phyloP scores from a whole-genome alignment of 2,113 vertebrate species.

The Motacilla tschutschensis region DNA sequence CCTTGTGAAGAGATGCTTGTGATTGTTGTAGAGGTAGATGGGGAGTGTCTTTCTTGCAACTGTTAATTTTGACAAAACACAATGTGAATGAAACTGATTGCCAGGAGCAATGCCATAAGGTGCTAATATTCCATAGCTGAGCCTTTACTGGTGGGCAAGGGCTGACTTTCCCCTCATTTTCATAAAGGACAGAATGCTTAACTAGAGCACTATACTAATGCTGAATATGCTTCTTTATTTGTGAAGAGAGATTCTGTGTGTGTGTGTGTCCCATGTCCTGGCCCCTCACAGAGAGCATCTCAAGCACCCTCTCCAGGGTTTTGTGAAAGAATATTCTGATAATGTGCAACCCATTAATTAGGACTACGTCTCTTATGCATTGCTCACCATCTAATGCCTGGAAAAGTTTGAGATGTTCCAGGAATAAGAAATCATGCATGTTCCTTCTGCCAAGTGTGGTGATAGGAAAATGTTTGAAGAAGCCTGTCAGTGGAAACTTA shows the following conservation, averaged over 20 bases:
- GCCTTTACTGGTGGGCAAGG: neutral
- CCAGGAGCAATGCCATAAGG: neutral
- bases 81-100: neutral
- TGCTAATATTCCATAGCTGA: neutral
- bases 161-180: neutral
- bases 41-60: neutral
- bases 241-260: neutral
- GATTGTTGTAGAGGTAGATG: neutral
- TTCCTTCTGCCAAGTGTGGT: neutral
- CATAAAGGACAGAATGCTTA: neutral
- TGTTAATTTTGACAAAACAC: neutral
- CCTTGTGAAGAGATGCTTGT: neutral
- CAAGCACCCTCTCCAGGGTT: neutral
- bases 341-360: neutral
- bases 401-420: neutral
- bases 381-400: neutral
- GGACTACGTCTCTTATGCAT: neutral
- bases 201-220: neutral
- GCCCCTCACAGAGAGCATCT: neutral
- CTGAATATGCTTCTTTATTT: neutral
- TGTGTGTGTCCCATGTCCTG: neutral
- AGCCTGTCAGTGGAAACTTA: neutral
- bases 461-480: neutral
- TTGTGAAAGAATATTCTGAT: neutral
- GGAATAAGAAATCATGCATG: neutral